Conservation (phyloP, 2,113 vertebrate genomes). For the Chrysemys picta region DNA sequence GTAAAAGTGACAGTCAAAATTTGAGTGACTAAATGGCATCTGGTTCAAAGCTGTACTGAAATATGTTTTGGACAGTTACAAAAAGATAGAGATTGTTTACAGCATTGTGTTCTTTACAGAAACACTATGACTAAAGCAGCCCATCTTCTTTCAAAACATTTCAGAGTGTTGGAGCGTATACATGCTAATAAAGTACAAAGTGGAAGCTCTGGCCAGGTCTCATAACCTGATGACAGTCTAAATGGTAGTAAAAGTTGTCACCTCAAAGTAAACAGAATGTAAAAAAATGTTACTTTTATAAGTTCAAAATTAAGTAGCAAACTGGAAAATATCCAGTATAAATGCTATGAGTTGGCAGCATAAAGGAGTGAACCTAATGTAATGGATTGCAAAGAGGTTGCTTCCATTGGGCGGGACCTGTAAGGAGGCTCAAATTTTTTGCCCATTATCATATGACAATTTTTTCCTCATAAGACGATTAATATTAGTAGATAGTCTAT, state of each 20-base stretch:
- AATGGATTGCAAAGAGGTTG: not conserved
- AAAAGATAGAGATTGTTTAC: not conserved
- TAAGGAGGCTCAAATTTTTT: not conserved
- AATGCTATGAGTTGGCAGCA: accelerated
- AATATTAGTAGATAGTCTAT: not conserved
- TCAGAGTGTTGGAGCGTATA: accelerated
- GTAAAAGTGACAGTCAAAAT: not conserved
- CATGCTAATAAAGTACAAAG: accelerated
- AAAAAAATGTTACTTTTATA: not conserved
- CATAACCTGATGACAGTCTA: accelerated
- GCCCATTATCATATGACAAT: not conserved
- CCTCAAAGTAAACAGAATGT: not conserved
- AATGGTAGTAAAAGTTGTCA: not conserved
- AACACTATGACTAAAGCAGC: not conserved
- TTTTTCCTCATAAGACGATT: not conserved
- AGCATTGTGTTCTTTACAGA: accelerated
- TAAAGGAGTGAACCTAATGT: accelerated
- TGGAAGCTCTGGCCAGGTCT: accelerated
- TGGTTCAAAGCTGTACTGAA: not conserved
- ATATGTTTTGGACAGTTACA: accelerated
- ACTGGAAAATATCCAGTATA: not conserved
- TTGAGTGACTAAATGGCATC: not conserved
- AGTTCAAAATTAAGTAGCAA: not conserved
- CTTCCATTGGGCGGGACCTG: not conserved
- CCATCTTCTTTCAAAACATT: not conserved